Percentiles rank a stretch among this genome's conserved stretches.
These are phyloP conservation scores for Eudyptes chrysolophus DNA, from an alignment of 2,113 vertebrate genomes.

Conservation along the genomic window DNA sequence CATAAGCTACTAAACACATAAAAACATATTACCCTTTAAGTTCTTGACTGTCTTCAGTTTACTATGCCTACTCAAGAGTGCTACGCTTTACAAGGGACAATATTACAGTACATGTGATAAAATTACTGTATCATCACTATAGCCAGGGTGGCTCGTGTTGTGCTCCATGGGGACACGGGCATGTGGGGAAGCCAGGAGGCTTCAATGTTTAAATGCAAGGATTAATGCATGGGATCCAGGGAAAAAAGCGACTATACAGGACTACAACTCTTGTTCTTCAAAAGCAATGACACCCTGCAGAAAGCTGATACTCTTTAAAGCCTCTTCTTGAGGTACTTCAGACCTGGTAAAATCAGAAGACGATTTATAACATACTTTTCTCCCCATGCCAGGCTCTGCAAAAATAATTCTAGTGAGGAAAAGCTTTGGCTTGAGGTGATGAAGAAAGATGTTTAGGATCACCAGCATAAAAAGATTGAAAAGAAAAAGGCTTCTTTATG, in stretches of 20 bases:
- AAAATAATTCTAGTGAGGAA: background rate
- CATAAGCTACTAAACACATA: background rate
- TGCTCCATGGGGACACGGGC: fast-evolving
- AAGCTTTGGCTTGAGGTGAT: background rate
- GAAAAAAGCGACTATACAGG: too few species aligned
- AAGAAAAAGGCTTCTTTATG: background rate
- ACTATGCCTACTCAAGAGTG: background rate
- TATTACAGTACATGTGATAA: background rate
- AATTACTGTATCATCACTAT: background rate
- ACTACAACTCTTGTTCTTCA: background rate
- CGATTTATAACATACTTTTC: background rate
- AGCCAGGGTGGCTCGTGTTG: background rate
- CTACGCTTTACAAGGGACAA: background rate
- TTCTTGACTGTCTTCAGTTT: slow-evolving; percentile 2
- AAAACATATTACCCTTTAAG: slow-evolving; percentile 11
- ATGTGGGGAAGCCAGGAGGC: background rate
- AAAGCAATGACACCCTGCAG: background rate
- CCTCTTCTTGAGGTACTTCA: background rate
- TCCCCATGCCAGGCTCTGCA: background rate
- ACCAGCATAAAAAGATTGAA: background rate
- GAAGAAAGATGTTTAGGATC: background rate
- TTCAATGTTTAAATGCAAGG: background rate
- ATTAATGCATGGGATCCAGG: background rate
- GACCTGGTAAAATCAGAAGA: background rate
- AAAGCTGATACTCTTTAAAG: background rate